These are phyloP conservation scores for Anolis sagrei DNA, from an alignment of 2,113 vertebrate species.

Conservation along the genomic window DNA sequence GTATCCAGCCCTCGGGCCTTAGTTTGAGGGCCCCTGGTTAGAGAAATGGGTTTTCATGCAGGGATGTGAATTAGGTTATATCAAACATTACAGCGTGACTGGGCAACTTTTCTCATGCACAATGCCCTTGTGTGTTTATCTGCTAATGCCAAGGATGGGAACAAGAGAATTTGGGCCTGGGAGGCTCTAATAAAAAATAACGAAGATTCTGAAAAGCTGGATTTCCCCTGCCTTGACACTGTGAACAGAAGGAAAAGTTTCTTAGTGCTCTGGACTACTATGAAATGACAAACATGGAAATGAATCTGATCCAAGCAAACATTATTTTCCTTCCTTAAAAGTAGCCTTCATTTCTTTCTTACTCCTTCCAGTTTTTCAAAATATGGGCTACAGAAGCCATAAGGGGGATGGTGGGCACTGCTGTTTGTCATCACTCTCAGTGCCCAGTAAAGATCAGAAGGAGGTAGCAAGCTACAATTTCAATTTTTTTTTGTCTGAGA, in stretches of 20 bases:
- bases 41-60: background rate
- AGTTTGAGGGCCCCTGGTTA: too few species aligned
- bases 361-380: background rate
- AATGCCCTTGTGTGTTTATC: background rate
- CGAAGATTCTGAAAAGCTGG: background rate
- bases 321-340: background rate
- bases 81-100: background rate
- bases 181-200: background rate
- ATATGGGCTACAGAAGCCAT: background rate
- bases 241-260: background rate
- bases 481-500: background rate
- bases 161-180: background rate
- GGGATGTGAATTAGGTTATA: background rate
- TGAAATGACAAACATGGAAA: background rate
- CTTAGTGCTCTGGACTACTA: background rate
- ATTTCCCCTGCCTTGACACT: background rate
- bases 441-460: background rate
- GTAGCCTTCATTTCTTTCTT: background rate
- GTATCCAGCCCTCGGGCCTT: too few species aligned
- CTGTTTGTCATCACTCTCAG: background rate
- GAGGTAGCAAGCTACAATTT: background rate
- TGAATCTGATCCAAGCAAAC: background rate
- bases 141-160: background rate
- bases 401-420: background rate
- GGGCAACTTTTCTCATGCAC: background rate